Conservation (phyloP, 2,113 vertebrate species). For the Saccopteryx bilineata region DNA sequence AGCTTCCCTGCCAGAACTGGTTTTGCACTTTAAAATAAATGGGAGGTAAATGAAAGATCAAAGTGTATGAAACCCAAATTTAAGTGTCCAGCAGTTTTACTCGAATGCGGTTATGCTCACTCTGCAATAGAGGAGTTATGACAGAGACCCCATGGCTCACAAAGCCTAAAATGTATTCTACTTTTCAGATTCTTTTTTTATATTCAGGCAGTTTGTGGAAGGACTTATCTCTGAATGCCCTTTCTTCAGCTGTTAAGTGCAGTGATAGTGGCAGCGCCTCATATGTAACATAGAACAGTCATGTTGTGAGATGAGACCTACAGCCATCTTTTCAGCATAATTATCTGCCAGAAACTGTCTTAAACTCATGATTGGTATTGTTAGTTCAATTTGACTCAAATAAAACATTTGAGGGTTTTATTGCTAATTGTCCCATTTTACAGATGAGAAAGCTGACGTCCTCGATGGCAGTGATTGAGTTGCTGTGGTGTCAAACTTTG, state of each 20-base stretch:
- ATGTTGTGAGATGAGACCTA: neutral
- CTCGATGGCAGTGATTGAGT: neutral
- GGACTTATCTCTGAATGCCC: neutral
- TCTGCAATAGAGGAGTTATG: neutral
- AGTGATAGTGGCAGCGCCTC: neutral
- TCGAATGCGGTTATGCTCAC: neutral
- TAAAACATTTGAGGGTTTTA: too few species aligned
- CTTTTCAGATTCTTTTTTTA: neutral
- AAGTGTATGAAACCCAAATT: neutral
- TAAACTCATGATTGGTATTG: neutral
- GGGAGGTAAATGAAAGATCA: neutral
- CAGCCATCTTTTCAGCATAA: neutral
- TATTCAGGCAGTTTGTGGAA: neutral
- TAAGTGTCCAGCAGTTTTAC: too few species aligned
- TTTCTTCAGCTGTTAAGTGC: neutral
- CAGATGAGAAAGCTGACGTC: too few species aligned
- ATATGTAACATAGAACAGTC: neutral
- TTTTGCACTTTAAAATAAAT: neutral
- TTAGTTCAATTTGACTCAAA: neutral
- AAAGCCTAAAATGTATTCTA: neutral
- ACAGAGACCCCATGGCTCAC: neutral
- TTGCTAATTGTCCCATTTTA: neutral
- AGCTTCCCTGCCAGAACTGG: neutral
- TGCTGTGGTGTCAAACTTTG: neutral
- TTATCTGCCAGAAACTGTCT: neutral